phyloP scores from a whole-genome alignment of 1,140 invertebrate genomes.

The Brachionus calyciflorus region DNA sequence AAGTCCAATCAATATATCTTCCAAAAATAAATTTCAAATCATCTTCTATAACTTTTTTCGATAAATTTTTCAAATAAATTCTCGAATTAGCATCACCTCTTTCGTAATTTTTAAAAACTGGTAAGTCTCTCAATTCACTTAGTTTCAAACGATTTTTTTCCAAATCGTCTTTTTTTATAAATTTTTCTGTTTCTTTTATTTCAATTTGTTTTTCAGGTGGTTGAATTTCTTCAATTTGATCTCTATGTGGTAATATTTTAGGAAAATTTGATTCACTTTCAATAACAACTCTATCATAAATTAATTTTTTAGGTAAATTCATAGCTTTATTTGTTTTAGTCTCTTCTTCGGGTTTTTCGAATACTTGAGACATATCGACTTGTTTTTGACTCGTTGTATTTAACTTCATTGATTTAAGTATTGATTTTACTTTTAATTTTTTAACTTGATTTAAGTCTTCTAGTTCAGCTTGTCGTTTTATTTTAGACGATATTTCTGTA shows the following conservation, averaged over 20 bases:
- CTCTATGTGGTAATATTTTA: background rate
- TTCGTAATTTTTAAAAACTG: slow-evolving; percentile 82
- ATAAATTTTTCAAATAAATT: slow-evolving; percentile 87
- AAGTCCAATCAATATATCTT: slow-evolving; percentile 62
- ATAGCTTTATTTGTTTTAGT: background rate
- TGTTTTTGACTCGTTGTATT: background rate
- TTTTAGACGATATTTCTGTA: background rate
- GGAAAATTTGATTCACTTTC: slow-evolving; percentile 8
- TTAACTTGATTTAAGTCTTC: background rate
- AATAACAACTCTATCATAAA: slow-evolving; percentile 11
- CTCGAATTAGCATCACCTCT: slow-evolving; percentile 72
- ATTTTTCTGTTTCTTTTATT: slow-evolving; percentile 52
- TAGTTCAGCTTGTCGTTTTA: background rate
- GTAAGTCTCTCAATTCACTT: slow-evolving; percentile 71
- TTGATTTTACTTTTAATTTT: slow-evolving; percentile 26
- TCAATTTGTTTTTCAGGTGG: slow-evolving; percentile 50
- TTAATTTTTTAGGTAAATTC: background rate
- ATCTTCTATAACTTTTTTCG: slow-evolving; percentile 71
- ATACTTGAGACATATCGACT: background rate
- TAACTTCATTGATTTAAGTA: slow-evolving; percentile 26
- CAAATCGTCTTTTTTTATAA: slow-evolving; percentile 64
- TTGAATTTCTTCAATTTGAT: background rate
- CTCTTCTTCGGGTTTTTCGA: background rate
- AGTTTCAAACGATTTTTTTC: slow-evolving; percentile 67
- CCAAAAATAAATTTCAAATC: slow-evolving; percentile 78